phyloP scores from a whole-genome alignment of 2,113 vertebrate species.

The Hepsetus odoe region DNA sequence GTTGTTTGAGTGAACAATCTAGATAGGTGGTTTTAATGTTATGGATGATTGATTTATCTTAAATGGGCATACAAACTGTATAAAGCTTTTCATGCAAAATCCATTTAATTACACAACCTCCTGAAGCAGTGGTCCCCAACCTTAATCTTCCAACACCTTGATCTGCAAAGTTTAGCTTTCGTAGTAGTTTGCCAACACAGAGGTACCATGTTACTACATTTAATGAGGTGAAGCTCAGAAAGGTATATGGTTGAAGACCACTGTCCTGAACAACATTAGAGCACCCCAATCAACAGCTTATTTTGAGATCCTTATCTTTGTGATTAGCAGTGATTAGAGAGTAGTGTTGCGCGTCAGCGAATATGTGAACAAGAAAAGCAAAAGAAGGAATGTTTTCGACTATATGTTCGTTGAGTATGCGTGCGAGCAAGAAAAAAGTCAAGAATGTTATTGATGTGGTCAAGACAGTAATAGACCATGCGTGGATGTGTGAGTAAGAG shows the following conservation, averaged over 20 bases:
- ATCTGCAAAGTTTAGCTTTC: background rate
- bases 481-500: conserved; percentile 2
- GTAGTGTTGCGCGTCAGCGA: background rate
- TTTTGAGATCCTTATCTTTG: background rate
- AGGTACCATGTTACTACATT: background rate
- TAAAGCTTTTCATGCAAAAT: conserved; percentile 3
- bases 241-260: background rate
- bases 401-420: background rate
- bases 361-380: background rate
- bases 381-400: background rate
- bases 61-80: no score
- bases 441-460: background rate
- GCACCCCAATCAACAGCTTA: background rate
- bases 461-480: background rate
- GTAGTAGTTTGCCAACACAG: background rate
- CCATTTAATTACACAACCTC: background rate
- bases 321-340: background rate
- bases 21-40: no score
- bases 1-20: no score
- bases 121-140: background rate
- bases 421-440: background rate
- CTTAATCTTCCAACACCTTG: background rate
- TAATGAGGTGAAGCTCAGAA: background rate
- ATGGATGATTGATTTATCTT: no score
- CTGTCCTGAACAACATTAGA: background rate